Base-by-base conservation (phyloP, 92 coral and sea anemone genomes). In the Bergia sp. region DNA sequence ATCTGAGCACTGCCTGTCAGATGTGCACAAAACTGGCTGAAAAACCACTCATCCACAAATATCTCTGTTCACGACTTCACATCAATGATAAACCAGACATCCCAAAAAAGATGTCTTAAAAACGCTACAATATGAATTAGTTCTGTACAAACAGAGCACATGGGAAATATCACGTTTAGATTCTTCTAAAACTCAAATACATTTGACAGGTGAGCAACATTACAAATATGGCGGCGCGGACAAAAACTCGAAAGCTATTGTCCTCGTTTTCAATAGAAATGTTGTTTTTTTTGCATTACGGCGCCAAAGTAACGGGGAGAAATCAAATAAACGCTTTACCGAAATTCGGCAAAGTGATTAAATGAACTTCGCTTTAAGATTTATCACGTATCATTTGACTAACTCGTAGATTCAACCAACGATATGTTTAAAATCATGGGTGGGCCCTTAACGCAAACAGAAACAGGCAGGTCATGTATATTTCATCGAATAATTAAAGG, bases 161-260 rank as follows among this genome's bases (percentile, higher is more conserved):
- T 84, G 77, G 58, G 16, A 71, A 84, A 84, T 69, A 69, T 72
- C 87, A 69, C 65, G n/a, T 84, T 73, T 84, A 29, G 2, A 65
- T 71, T 71, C 57, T 29, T 45, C 74, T 0, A 53, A 23, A 72
- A 72, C 29, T 69, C 87, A 84, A 71, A 84, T 29, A 41, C 61
- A 49, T 42, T 84, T 84, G 87, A 84, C 87, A 84, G 66, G 29
- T 84, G 66, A 47, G 66, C 18, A 45, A 50, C 45, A 74, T 74
- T 29, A 37, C 37, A 84, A 84, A 84, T 12, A 84, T 72, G 87
- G 64, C 79, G 79, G 78, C 66, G n/a, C 87, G 13, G 7, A 42
- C 42, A 72, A 84, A 84, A n/a, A 72, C 10, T 29, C 66, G 3
- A 47, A 20, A 37, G 15, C 87, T 37, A 23, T 84, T 84, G 87